Evolutionary conservation across 2,797 vertebrate species (phyloP), one percentile per base, ranked within the genome.

Genomic region (Oryzias sinensis): DNA sequence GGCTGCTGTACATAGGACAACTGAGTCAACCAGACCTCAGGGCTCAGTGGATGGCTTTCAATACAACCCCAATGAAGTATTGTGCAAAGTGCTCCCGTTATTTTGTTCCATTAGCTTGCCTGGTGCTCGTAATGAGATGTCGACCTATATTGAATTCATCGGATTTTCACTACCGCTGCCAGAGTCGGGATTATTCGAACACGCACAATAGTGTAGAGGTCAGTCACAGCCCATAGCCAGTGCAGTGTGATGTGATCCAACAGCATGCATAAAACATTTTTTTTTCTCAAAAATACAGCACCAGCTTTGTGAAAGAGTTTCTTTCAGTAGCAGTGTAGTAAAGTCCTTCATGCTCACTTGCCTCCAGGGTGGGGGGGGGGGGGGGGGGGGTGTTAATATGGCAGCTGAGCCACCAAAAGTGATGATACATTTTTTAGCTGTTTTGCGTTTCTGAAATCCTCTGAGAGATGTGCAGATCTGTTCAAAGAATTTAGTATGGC

Each of bases 1-100:
- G 33, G 58, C 44, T 56, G 65, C 72, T 77, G 54, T 65, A 55
- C 24, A 6, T 6, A 9, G 75, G 75, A 81, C 81, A 85, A 85
- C 84, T 65, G 81, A 83, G 61, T 83, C 84, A 82, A 76, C 84
- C 61, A 68, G 74, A 77, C 82, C 87, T 78, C 65, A 55, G 70
- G 88, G 81, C 83, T 78, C 60, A 15, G 57, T 68, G 68, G 50
- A 49, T 53, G 60, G 63, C 70, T 76, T 76, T 72, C 61, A 79
- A 25, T 59, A 22, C 65, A 71, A 58, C 62, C 53, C 59, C 22
- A 53, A 41, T 75, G 74, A 69, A 33, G 61, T 49, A 41, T 49
- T 57, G 68, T 80, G 66, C 76, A 72, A 73, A 67, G 24, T 45
- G 60, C 58, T 75, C 62, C 70, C 64, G 78, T 81, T 75, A 65